Evolutionary conservation across 2,888 invertebrate species (phyloP), one percentile per base, ranked within the genome.

Genomic region (Caenorhabditis sp.): DNA sequence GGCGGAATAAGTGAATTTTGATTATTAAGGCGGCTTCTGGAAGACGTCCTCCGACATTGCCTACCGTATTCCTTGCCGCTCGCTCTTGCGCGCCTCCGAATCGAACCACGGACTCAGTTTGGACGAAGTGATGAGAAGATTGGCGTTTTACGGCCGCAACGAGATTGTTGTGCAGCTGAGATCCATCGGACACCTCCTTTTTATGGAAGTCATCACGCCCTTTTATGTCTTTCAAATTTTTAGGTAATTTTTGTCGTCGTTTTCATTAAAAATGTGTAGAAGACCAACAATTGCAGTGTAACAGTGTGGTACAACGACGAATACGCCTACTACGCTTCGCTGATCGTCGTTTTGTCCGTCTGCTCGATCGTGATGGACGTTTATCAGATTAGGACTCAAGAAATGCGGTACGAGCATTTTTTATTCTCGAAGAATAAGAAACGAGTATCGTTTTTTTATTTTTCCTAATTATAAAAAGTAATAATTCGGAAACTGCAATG

Each of bases 281-380:
- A n/a, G n/a, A n/a, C n/a, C n/a, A n/a, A n/a, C n/a, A n/a, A n/a
- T 71, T 82, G 50, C 53, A 87, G 87, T 71, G 88, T 88, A 4
- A 91, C 92, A 30, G 92, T 96, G 13, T 96, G 96, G 96, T 92
- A 93, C 59, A 90, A 93, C 80, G 95, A 96, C 89, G 92, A 93
- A 80, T 96, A 96, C 90, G 92, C 93, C 86, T 93, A 94, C 87
- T 96, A 96, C 90, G 95, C 95, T 5, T 91, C 92, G 8, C 95
- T 95, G 87, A 95, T 96, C 81, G 92, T 95, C 58, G 86, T 93
- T 62, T 92, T 96, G 90, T 94, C 95, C 0, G 89, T 93, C 17
- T 91, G 93, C 30, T 95, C 95, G n/a, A 93, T 94, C 62, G 45
- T 77, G 8, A 73, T 82, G 72, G 89, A 89, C 53, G 84, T 89